phyloP scores from a whole-genome alignment of 2,888 invertebrate species.

The Antitype chi region DNA sequence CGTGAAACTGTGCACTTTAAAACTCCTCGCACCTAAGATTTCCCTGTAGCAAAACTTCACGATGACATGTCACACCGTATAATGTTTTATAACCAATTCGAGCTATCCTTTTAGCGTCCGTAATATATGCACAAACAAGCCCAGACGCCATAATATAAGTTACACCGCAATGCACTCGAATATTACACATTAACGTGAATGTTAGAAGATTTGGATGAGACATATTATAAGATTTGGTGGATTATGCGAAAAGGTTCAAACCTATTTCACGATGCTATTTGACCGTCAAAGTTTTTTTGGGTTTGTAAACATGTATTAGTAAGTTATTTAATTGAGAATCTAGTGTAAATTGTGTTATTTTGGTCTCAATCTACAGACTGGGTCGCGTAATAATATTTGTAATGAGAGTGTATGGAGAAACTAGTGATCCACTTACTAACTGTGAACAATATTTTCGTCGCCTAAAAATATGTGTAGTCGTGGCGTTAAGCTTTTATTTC shows the following conservation, averaged over 20 bases:
- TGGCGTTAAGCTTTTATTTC: background rate
- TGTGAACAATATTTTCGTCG: background rate
- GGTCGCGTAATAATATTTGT: background rate
- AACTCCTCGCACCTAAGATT: slow-evolving; percentile 24
- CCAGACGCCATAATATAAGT: slow-evolving; percentile 68
- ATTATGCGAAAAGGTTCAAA: background rate
- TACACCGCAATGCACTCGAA: slow-evolving; percentile 76
- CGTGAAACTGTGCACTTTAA: slow-evolving; percentile 18
- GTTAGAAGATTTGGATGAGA: slow-evolving; percentile 59
- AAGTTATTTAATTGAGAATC: background rate
- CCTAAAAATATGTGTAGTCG: background rate
- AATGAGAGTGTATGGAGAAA: background rate
- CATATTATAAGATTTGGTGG: slow-evolving; percentile 27
- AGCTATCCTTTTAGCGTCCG: slow-evolving; percentile 63
- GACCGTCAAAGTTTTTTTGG: background rate
- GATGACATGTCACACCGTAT: slow-evolving; percentile 54
- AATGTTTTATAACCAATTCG: slow-evolving; percentile 65
- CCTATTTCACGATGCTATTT: background rate
- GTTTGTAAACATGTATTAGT: background rate
- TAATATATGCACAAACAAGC: slow-evolving; percentile 70
- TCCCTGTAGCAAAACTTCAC: slow-evolving; percentile 45
- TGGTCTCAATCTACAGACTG: background rate
- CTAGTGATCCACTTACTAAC: background rate
- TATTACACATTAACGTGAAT: slow-evolving; percentile 59
- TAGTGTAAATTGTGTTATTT: background rate